Evolutionary conservation across 2,888 invertebrate species (phyloP).

Genomic region (Galerucella pusilla): DNA sequence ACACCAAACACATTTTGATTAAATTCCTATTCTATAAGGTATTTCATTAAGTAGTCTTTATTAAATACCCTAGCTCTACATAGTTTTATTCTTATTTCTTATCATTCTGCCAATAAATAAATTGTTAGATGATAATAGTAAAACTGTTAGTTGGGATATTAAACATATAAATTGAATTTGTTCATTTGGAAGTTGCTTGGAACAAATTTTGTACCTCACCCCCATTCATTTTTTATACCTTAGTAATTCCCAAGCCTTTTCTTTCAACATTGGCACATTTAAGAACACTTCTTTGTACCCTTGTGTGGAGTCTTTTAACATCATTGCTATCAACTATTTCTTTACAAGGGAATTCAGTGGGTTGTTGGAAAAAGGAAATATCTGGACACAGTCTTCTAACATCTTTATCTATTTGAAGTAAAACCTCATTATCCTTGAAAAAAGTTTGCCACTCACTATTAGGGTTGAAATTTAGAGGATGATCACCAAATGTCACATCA

Average conservation of each 20-base stretch:
- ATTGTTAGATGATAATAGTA: too few species aligned
- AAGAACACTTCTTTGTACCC: slow-evolving; percentile 88
- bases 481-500: slow-evolving; percentile 76
- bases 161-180: background rate
- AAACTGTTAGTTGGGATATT: too few species aligned
- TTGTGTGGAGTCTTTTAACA: slow-evolving; percentile 84
- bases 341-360: slow-evolving; percentile 90
- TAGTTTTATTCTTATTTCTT: too few species aligned
- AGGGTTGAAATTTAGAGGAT: slow-evolving; percentile 95
- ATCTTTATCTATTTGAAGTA: slow-evolving; percentile 98
- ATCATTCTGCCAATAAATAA: too few species aligned
- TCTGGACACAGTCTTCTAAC: slow-evolving; percentile 94
- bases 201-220: slow-evolving; percentile 14
- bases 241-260: slow-evolving; percentile 88
- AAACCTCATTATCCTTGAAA: slow-evolving; percentile 97
- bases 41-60: too few species aligned
- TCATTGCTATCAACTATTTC: slow-evolving; percentile 84
- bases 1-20: background rate
- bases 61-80: too few species aligned
- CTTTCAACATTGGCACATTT: slow-evolving; percentile 89
- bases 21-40: too few species aligned
- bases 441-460: slow-evolving; percentile 96
- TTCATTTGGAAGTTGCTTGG: background rate
- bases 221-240: slow-evolving; percentile 69
- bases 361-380: slow-evolving; percentile 96